A percentile compares a stretch with the other conserved stretches of the same genome.
phyloP scores from a whole-genome alignment of 2,113 vertebrate species.

The Eudyptes chrysolophus region DNA sequence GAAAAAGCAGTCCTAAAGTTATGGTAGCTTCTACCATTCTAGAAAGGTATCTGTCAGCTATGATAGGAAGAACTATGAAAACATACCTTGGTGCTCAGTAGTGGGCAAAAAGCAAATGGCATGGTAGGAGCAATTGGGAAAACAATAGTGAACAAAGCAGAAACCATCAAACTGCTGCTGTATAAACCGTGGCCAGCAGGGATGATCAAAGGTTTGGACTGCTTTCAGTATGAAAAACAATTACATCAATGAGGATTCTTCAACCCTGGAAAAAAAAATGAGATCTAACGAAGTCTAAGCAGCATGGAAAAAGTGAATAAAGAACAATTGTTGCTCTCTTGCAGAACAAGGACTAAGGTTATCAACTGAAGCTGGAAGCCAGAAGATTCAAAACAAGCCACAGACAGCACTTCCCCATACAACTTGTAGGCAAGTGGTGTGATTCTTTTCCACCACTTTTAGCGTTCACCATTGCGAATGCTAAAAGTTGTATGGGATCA shows the following conservation, averaged over 20 bases:
- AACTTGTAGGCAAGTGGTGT: rapidly evolving
- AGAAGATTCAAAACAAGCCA: background rate
- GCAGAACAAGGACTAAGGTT: background rate
- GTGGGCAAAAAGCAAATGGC: background rate
- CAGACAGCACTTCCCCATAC: background rate
- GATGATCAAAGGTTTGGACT: background rate
- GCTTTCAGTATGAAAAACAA: background rate
- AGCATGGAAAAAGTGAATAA: background rate
- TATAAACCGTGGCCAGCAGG: background rate
- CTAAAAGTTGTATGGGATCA: background rate
- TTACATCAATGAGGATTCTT: background rate
- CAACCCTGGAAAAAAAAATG: background rate
- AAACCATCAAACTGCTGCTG: background rate
- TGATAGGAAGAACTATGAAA: background rate
- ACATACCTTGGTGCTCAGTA: background rate
- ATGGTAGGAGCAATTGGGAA: background rate
- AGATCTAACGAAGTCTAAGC: background rate
- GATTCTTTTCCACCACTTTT: background rate
- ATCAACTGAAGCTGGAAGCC: background rate
- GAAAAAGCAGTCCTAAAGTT: background rate
- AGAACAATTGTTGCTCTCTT: background rate
- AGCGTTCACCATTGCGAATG: background rate
- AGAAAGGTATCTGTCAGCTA: background rate
- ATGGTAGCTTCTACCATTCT: background rate
- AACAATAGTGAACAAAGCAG: background rate